These are phyloP conservation scores for Halisarca cf. caerulea DNA, from an alignment of 37 sponge, comb jelly and placozoan species.

Conservation along the genomic window DNA sequence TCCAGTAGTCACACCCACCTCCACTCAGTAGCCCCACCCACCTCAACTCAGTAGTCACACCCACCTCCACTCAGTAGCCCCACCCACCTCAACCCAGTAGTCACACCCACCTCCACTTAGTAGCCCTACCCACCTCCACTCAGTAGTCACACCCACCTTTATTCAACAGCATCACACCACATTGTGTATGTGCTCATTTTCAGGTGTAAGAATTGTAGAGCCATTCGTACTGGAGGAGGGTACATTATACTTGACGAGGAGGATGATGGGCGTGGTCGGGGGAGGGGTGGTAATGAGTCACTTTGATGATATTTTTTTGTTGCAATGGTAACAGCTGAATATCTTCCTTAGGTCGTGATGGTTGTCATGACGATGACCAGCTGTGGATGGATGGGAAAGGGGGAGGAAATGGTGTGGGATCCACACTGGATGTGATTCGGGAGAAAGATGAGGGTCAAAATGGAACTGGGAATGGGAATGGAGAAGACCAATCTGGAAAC, in stretches of 20 bases:
- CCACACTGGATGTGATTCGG: not conserved
- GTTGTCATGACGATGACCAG: not conserved
- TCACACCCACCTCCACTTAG: no score
- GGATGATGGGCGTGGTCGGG: not conserved
- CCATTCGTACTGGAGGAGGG: slow-evolving; percentile 79
- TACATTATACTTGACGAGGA: slow-evolving; percentile 75
- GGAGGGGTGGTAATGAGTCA: not conserved
- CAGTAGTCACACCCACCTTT: no score
- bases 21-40: no score
- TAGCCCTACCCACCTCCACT: no score
- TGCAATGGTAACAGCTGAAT: not conserved
- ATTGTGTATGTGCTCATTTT: not conserved
- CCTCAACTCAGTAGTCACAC: no score
- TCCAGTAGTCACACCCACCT: no score
- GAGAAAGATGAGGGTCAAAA: not conserved
- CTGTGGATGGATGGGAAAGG: not conserved
- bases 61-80: no score
- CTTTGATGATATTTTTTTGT: not conserved
- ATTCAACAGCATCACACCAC: no score
- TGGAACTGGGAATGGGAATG: not conserved
- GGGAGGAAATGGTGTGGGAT: not conserved
- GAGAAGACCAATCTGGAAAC: not conserved
- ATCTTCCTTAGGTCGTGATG: not conserved
- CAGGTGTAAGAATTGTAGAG: slow-evolving; percentile 60
- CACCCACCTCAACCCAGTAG: no score